Evolutionary conservation across 23 tunicate genomes (phyloP).

Genomic region (Oikopleura vanhoeffeni): DNA sequence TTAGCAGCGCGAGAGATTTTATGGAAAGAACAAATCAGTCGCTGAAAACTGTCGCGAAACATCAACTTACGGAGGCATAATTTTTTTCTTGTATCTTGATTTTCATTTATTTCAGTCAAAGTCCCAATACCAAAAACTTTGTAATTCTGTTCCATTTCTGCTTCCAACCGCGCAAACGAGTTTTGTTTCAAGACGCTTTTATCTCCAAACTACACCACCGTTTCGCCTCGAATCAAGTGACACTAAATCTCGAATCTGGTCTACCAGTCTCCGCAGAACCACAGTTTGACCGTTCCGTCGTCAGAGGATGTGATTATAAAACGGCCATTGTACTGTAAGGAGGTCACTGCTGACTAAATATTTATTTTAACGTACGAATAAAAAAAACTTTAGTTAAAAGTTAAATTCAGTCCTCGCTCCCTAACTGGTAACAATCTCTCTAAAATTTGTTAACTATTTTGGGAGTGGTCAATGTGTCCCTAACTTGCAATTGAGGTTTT

Average conservation of each 20-base stretch:
- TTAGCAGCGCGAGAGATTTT: too few relatives aligned
- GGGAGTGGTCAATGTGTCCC: too few relatives aligned
- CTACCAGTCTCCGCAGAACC: constrained; percentile 71
- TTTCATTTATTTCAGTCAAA: constrained; percentile 42
- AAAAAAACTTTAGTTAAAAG: not conserved
- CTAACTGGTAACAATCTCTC: too few relatives aligned
- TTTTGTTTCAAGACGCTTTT: constrained; percentile 62
- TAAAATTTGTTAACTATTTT: not conserved
- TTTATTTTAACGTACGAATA: constrained; percentile 43
- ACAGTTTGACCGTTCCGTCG: constrained; percentile 90
- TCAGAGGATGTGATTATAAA: constrained; percentile 90
- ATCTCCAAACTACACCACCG: constrained; percentile 96
- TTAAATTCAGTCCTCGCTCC: too few relatives aligned
- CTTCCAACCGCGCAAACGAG: constrained; percentile 93
- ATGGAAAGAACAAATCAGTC: too few relatives aligned
- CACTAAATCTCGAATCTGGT: constrained; percentile 64
- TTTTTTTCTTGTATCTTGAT: not conserved
- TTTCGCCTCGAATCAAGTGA: constrained; percentile 74
- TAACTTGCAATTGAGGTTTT: too few relatives aligned
- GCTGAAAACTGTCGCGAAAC: too few relatives aligned
- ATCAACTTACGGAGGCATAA: not conserved
- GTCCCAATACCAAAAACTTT: constrained; percentile 50
- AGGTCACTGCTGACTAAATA: constrained; percentile 83
- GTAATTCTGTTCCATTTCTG: constrained; percentile 87
- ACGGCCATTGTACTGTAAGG: constrained; percentile 59